Evolutionary conservation across 2,113 vertebrate genomes (phyloP).

Genomic region (Serinus canaria): DNA sequence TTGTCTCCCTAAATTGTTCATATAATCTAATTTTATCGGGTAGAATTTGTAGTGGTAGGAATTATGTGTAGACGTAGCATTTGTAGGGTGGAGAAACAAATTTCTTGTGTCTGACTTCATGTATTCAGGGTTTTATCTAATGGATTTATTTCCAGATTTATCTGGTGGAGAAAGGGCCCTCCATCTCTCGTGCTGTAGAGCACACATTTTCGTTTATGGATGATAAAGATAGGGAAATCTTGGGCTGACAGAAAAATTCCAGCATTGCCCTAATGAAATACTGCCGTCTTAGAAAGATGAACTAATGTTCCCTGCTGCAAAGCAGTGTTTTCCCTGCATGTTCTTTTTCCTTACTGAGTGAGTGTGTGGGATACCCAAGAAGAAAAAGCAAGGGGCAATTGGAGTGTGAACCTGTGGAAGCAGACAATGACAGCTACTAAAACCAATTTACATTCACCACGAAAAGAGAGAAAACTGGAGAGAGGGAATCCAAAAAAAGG

Average conservation of each 20-base stretch:
- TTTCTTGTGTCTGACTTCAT: neutral
- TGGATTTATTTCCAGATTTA: slow-evolving; percentile 8
- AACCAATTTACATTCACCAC: neutral
- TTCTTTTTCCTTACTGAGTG: neutral
- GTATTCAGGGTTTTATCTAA: neutral
- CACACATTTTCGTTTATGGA: neutral
- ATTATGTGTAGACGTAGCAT: neutral
- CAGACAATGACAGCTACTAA: neutral
- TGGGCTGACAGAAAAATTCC: neutral
- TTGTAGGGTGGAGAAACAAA: neutral
- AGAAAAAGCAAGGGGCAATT: neutral
- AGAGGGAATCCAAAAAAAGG: neutral
- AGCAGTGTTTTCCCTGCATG: neutral
- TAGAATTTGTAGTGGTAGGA: neutral
- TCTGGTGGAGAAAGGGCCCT: neutral
- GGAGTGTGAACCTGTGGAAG: neutral
- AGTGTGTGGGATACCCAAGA: neutral
- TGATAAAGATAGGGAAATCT: neutral
- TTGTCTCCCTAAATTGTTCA: slow-evolving; percentile 35
- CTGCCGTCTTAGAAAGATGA: neutral
- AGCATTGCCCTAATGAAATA: neutral
- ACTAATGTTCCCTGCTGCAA: neutral
- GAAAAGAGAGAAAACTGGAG: neutral
- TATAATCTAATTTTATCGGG: slow-evolving; percentile 20
- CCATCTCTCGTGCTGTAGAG: neutral